These are phyloP conservation scores for Aphis craccivora DNA, from an alignment of 1,140 invertebrate genomes.

Conservation along the genomic window DNA sequence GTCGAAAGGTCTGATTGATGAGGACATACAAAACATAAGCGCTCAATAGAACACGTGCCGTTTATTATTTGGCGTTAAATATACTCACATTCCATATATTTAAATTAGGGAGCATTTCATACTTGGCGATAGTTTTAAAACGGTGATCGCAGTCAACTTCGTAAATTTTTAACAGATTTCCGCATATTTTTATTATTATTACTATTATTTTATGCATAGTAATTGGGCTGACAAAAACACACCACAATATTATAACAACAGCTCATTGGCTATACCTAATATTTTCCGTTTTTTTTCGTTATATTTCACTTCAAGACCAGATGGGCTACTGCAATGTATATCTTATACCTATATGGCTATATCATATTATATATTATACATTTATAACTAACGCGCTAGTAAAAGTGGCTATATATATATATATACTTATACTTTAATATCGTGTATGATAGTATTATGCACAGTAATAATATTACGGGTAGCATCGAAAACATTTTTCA, in stretches of 20 bases:
- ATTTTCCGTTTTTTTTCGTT: neutral
- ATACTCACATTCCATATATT: neutral
- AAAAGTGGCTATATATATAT: too few relatives aligned
- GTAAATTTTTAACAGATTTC: neutral
- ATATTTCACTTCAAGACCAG: neutral
- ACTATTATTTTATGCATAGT: neutral
- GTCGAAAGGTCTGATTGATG: neutral
- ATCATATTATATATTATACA: neutral
- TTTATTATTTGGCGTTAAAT: neutral
- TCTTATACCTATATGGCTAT: neutral
- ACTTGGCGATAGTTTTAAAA: neutral
- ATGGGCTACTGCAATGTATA: neutral
- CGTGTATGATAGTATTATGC: neutral
- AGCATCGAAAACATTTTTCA: neutral
- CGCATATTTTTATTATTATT: neutral
- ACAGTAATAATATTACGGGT: neutral
- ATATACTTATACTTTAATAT: neutral
- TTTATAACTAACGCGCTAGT: neutral
- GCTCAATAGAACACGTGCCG: neutral
- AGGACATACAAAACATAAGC: neutral
- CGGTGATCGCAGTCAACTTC: neutral
- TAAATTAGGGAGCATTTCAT: neutral
- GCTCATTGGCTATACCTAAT: neutral
- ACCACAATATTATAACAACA: neutral
- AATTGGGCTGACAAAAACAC: conserved; percentile 37